These are phyloP conservation scores for Diarsia brunnea DNA, from an alignment of 2,888 invertebrate genomes.

Conservation along the genomic window DNA sequence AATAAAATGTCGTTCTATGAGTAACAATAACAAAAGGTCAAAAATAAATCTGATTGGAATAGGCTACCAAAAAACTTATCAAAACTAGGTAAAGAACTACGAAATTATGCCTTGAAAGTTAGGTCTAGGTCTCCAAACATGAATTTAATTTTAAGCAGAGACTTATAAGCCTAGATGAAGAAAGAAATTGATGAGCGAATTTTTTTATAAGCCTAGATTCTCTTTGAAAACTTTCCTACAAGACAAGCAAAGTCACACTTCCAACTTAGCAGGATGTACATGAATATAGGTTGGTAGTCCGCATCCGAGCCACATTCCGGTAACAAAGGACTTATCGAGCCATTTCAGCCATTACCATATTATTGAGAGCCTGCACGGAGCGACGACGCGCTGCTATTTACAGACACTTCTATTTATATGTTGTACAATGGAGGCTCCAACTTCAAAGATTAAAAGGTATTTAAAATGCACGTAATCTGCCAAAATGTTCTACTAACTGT, in stretches of 20 bases:
- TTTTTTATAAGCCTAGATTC: not conserved
- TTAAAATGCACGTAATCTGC: no score
- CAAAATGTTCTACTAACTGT: no score
- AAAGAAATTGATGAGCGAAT: no score
- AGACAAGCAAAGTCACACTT: conserved; percentile 21
- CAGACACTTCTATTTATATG: conserved; percentile 29
- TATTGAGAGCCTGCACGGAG: conserved; percentile 57
- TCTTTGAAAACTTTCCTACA: not conserved
- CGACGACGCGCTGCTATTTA: conserved; percentile 49
- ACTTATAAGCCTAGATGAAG: no score
- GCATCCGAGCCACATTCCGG: conserved; percentile 58
- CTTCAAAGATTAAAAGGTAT: not conserved
- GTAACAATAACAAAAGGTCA: not conserved
- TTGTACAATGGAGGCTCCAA: not conserved
- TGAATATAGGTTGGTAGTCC: conserved; percentile 48
- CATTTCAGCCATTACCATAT: conserved; percentile 65
- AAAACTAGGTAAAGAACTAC: not conserved
- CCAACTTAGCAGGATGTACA: conserved; percentile 15
- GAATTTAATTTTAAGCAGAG: not conserved
- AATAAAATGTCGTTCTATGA: not conserved
- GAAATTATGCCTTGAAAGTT: not conserved
- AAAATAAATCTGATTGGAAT: not conserved
- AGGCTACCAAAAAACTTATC: not conserved
- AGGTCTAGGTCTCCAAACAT: not conserved
- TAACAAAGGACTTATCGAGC: conserved; percentile 58